phyloP scores from a whole-genome alignment of 2,797 vertebrate genomes.

The Aphelocoma californica region DNA sequence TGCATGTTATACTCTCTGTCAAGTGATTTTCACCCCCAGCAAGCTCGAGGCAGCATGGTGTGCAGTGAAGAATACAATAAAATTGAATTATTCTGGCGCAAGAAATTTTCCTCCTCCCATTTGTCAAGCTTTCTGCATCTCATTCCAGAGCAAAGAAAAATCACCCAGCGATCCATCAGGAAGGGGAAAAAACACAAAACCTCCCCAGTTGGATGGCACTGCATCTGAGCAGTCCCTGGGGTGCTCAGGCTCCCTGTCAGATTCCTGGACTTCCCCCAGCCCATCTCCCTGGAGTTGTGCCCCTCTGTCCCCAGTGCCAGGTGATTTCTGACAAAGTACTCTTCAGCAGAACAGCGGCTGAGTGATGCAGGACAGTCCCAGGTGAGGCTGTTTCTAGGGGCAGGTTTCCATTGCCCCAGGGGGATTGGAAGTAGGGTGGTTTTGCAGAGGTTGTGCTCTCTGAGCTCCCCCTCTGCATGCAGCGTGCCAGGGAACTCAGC shows the following conservation, averaged over 20 bases:
- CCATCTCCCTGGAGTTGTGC: neutral
- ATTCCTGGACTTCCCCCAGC: neutral
- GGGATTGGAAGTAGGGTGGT: neutral
- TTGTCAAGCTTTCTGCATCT: constrained; percentile 36
- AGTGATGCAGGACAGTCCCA: neutral
- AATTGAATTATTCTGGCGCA: neutral
- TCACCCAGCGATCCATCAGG: neutral
- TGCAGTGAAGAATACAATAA: neutral
- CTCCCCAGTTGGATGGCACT: neutral
- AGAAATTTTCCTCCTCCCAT: neutral
- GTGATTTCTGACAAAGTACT: neutral
- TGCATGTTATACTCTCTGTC: neutral
- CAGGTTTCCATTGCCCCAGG: neutral
- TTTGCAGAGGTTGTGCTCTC: neutral
- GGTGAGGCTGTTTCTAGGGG: neutral
- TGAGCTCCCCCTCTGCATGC: rapidly evolving
- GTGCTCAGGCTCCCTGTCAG: neutral
- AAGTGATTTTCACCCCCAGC: constrained; percentile 11
- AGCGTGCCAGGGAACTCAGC: neutral
- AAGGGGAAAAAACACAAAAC: neutral
- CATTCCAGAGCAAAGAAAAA: constrained; percentile 8
- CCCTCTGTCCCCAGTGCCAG: neutral
- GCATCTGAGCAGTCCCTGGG: neutral
- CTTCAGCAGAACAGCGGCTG: neutral
- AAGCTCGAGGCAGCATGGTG: neutral